Evolutionary conservation across 2,888 invertebrate genomes (phyloP).

Genomic region (Germaria angustata): DNA sequence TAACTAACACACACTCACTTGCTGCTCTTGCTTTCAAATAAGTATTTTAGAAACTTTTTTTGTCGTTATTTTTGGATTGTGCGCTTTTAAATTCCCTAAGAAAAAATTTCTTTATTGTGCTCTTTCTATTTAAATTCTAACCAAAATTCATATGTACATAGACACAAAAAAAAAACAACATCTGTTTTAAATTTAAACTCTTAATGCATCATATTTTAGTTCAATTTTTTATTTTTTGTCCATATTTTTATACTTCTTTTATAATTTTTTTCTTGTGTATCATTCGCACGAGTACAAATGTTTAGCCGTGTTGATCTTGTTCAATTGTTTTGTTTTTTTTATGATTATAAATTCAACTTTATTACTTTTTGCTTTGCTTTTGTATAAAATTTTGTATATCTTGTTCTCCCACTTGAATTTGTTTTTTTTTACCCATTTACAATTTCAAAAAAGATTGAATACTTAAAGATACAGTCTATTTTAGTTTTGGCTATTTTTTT

Average conservation of each 20-base stretch:
- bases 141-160: constrained; percentile 13
- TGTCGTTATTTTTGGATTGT: constrained; percentile 46
- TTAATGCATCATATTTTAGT: constrained; percentile 42
- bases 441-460: constrained; percentile 17
- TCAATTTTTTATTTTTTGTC: constrained; percentile 23
- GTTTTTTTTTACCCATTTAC: constrained; percentile 24
- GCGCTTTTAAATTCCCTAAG: constrained; percentile 36
- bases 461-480: constrained; percentile 9
- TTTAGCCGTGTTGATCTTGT: constrained; percentile 38
- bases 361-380: constrained; percentile 27
- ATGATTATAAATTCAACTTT: constrained; percentile 46
- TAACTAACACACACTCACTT: background rate
- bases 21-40: constrained; percentile 12
- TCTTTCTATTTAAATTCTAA: constrained; percentile 56
- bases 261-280: background rate
- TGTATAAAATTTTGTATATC: constrained; percentile 46
- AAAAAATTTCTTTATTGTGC: constrained; percentile 4
- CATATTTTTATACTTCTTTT: constrained; percentile 36
- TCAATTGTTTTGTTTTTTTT: constrained; percentile 40
- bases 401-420: constrained; percentile 66
- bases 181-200: constrained; percentile 66
- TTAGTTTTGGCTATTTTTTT: background rate
- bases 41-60: background rate
- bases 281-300: constrained; percentile 7
- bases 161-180: constrained; percentile 40